Evolutionary conservation across 2,888 invertebrate species (phyloP).

Genomic region (Pediacus dermestoides): DNA sequence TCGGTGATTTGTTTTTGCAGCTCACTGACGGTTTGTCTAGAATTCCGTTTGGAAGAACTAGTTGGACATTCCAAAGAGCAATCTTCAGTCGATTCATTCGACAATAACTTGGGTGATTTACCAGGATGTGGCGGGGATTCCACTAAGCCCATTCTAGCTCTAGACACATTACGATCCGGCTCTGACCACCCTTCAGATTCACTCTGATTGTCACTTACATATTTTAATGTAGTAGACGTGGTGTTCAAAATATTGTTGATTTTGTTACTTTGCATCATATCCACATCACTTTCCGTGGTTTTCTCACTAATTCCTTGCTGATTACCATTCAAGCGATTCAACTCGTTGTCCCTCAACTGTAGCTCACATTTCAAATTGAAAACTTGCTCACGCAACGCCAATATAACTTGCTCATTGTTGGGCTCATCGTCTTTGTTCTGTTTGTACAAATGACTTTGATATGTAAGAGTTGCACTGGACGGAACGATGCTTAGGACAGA

Average conservation of each 20-base stretch:
- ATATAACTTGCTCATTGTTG: constrained; percentile 34
- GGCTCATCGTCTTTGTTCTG: constrained; percentile 25
- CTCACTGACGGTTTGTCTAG: constrained; percentile 34
- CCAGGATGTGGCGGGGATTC: constrained; percentile 38
- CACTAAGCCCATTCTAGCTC: constrained; percentile 72
- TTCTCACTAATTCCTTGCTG: constrained; percentile 24
- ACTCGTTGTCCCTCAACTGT: constrained; percentile 43
- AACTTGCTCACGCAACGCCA: constrained; percentile 43
- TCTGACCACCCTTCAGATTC: constrained; percentile 88
- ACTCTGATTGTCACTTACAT: constrained; percentile 47
- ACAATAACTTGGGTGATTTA: constrained; percentile 19
- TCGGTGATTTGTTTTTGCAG: constrained; percentile 26
- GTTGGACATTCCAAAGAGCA: constrained; percentile 24
- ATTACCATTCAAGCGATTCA: constrained; percentile 34
- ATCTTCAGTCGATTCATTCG: constrained; percentile 42
- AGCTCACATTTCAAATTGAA: constrained; percentile 45
- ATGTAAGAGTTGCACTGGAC: constrained; percentile 40
- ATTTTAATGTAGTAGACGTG: constrained; percentile 35
- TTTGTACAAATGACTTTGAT: constrained; percentile 40
- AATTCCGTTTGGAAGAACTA: constrained; percentile 13
- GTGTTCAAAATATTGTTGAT: constrained; percentile 14
- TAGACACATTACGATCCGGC: constrained; percentile 76
- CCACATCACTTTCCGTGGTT: constrained; percentile 19
- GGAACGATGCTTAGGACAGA: constrained; percentile 39
- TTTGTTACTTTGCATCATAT: constrained; percentile 21